Conservation (phyloP, 2,113 vertebrate genomes). For the Mormoops blainvillei region DNA sequence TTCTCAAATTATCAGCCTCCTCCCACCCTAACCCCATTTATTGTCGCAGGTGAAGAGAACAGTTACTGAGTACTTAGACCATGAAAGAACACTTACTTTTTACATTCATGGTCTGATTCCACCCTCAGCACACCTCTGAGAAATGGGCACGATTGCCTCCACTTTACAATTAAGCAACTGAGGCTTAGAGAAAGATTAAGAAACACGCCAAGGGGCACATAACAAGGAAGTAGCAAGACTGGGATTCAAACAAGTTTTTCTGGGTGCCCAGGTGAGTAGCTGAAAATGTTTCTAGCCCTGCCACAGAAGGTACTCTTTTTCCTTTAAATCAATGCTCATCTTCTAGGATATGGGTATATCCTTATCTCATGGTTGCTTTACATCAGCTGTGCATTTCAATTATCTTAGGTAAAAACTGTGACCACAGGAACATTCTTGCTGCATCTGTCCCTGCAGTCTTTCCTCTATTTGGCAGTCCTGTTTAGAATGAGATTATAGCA, state of each 20-base stretch:
- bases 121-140: background rate
- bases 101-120: background rate
- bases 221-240: background rate
- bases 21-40: background rate
- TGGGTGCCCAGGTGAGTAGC: background rate
- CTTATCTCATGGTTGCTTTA: background rate
- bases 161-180: background rate
- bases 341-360: background rate
- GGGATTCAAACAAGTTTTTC: background rate
- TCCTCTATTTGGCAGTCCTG: background rate
- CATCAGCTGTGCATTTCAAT: background rate
- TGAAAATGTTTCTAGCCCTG: background rate
- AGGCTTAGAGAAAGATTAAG: background rate
- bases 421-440: background rate
- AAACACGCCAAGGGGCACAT: background rate
- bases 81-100: background rate
- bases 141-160: background rate
- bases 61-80: background rate
- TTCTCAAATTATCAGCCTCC: background rate
- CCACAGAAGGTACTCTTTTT: background rate
- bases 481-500: conserved; percentile 36
- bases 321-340: background rate
- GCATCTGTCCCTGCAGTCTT: background rate
- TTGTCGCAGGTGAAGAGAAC: background rate
- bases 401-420: background rate